Base-by-base conservation (phyloP, 2,888 invertebrate species). In the Hartigia nigra region DNA sequence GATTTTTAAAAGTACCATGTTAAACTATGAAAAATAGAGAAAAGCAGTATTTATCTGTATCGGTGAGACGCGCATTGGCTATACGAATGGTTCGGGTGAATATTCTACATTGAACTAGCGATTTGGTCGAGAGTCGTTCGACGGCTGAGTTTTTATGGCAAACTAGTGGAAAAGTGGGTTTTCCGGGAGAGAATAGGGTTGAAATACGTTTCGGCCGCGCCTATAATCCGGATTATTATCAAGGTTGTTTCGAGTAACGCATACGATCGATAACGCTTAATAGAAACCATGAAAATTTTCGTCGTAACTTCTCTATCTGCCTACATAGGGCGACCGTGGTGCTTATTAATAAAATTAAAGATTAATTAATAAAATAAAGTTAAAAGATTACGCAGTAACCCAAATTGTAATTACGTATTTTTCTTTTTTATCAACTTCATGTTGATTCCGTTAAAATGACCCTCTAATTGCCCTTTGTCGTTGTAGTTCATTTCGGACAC, bases 201-300 rank as follows among this genome's bases (percentile, higher is more conserved):
- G 55, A 1, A 2, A 23, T 72, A 31, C 55, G 69, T 78, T 79
- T 31, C 77, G 78, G 79, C 82, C 80, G 80, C 76, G 82, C 81
- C 82, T 84, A 82, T 86, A 87, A 85, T 84, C 83, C 80, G 77
- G 84, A 87, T 86, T 81, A 83, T 87, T 86, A 86, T 86, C 86
- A 82, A 82, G 83, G 80, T 80, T 76, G 84, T 84, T 81, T 83
- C 23, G 55, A 23, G 55, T 39, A 39, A 39, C 39, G 39, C 39
- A 14, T 23, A 55, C 55, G 55, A 23, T 55, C 55, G 55, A 23
- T 55, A 55, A 23, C 55, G 55, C 55, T 9, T 23, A 23, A 55
- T 55, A 23, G 55, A 55, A 55, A 55, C 55, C 23, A 55, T 55
- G 23, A 55, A 23, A 5, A 9, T 55, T 55, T 55, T 55, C 55